Percentiles rank a stretch among this genome's conserved stretches.
phyloP scores from a whole-genome alignment of 2,113 vertebrate genomes.

The Trematomus loennbergii region DNA sequence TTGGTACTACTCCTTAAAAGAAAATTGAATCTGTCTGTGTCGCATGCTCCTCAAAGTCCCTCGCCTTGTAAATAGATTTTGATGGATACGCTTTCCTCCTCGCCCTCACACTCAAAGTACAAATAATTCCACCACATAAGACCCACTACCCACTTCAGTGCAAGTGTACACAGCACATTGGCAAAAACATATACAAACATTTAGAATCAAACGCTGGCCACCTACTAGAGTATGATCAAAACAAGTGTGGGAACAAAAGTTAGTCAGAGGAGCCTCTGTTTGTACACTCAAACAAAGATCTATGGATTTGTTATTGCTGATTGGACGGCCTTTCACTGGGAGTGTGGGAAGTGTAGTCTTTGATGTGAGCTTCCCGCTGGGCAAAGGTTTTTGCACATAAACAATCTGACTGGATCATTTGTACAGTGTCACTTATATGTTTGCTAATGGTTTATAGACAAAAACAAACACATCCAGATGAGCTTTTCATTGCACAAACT shows the following conservation, averaged over 20 bases:
- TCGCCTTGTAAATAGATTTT: constrained; percentile 79
- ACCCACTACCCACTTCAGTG: constrained; percentile 49
- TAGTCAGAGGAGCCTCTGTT: constrained; percentile 32
- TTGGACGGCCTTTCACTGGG: constrained; percentile 43
- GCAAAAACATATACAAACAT: constrained; percentile 52
- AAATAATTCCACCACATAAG: constrained; percentile 66
- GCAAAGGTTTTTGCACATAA: constrained; percentile 56
- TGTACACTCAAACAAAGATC: constrained; percentile 29
- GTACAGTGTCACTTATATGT: constrained; percentile 15
- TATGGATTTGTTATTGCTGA: constrained; percentile 62
- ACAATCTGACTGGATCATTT: constrained; percentile 56
- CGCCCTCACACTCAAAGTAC: constrained; percentile 65
- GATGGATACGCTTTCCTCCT: constrained; percentile 73
- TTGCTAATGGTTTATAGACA: constrained; percentile 16
- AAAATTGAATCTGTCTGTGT: constrained; percentile 69
- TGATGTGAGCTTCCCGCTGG: constrained; percentile 62
- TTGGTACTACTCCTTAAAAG: constrained; percentile 68
- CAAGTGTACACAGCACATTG: constrained; percentile 41
- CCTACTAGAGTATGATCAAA: constrained; percentile 62
- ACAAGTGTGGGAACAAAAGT: constrained; percentile 63
- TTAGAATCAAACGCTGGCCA: constrained; percentile 54
- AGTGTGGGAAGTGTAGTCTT: constrained; percentile 59
- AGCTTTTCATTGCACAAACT: not conserved
- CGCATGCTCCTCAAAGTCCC: constrained; percentile 73
- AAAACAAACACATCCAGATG: constrained; percentile 27